Percentiles rank a stretch among this genome's conserved stretches.
phyloP scores from a whole-genome alignment of 2,888 invertebrate species.

The Colostygia pectinataria region DNA sequence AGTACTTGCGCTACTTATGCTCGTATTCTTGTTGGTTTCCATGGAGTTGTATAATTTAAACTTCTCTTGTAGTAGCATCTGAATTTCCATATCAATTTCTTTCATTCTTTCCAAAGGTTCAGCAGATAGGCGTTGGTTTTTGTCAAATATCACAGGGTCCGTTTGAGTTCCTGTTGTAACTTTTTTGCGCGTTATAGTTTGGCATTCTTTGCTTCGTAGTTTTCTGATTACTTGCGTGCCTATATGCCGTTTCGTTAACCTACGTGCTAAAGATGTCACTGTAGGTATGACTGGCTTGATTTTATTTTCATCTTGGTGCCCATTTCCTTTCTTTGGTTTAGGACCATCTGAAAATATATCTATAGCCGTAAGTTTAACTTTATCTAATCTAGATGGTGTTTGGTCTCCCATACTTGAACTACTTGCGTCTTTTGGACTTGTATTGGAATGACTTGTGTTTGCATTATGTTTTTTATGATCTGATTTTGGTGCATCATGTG shows the following conservation, averaged over 20 bases:
- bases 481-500: slow-evolving; percentile 12
- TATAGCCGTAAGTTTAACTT: slow-evolving; percentile 63
- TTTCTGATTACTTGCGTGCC: slow-evolving; percentile 56
- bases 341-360: slow-evolving; percentile 64
- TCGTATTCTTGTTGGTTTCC: slow-evolving; percentile 52
- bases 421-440: slow-evolving; percentile 53
- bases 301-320: slow-evolving; percentile 53
- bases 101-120: slow-evolving; percentile 82
- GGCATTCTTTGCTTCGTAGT: slow-evolving; percentile 50
- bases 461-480: slow-evolving; percentile 47
- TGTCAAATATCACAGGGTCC: slow-evolving; percentile 43
- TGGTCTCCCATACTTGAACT: slow-evolving; percentile 40
- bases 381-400: slow-evolving; percentile 54
- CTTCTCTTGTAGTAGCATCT: slow-evolving; percentile 81
- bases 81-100: slow-evolving; percentile 84
- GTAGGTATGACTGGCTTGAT: slow-evolving; percentile 38
- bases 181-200: slow-evolving; percentile 52
- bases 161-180: slow-evolving; percentile 56
- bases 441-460: slow-evolving; percentile 56
- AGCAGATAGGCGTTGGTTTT: slow-evolving; percentile 41
- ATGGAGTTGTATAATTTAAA: slow-evolving; percentile 81
- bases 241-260: slow-evolving; percentile 45
- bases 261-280: slow-evolving; percentile 34
- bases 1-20: slow-evolving; percentile 32
- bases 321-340: slow-evolving; percentile 54